These are phyloP conservation scores for Drosophila kikkawai DNA, from an alignment of 1,140 invertebrate species.

Conservation along the genomic window DNA sequence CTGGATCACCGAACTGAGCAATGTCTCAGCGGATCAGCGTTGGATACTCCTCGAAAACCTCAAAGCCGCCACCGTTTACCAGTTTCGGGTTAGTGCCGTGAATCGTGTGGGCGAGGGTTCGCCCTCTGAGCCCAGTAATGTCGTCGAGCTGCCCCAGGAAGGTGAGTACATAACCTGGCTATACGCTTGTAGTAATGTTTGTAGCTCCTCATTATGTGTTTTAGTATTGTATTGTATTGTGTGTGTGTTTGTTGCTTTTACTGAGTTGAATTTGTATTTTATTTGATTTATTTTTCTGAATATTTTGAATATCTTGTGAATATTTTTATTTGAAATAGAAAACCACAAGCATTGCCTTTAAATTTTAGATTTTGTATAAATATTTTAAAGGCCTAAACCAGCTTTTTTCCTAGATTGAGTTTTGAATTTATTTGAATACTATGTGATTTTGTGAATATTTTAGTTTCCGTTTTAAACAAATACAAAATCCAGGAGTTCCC, in stretches of 20 bases:
- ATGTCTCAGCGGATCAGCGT: slow-evolving; percentile 92
- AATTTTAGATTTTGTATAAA: neutral
- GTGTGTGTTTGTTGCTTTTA: slow-evolving; percentile 15
- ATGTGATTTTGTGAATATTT: neutral
- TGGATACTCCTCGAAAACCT: slow-evolving; percentile 94
- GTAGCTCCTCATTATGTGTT: slow-evolving; percentile 8
- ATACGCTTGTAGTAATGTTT: neutral
- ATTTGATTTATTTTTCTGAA: neutral
- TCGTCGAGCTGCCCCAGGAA: slow-evolving; percentile 96
- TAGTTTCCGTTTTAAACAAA: no score
- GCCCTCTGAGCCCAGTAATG: slow-evolving; percentile 94
- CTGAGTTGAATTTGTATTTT: slow-evolving; percentile 1
- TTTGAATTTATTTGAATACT: no score
- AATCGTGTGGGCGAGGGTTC: slow-evolving; percentile 98
- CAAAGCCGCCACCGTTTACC: slow-evolving; percentile 97
- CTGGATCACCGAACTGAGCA: slow-evolving; percentile 95
- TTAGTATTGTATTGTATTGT: slow-evolving; percentile 3
- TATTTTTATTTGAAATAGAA: neutral
- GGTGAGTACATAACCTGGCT: slow-evolving; percentile 86
- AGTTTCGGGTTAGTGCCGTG: slow-evolving; percentile 97
- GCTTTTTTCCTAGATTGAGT: no score
- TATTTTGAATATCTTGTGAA: neutral
- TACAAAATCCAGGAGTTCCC: no score
- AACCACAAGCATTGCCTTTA: neutral
- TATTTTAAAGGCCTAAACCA: no score